A percentile compares a stretch with the other conserved stretches of the same genome.
phyloP scores from a whole-genome alignment of 2,113 vertebrate genomes.

The Pelodiscus sinensis region DNA sequence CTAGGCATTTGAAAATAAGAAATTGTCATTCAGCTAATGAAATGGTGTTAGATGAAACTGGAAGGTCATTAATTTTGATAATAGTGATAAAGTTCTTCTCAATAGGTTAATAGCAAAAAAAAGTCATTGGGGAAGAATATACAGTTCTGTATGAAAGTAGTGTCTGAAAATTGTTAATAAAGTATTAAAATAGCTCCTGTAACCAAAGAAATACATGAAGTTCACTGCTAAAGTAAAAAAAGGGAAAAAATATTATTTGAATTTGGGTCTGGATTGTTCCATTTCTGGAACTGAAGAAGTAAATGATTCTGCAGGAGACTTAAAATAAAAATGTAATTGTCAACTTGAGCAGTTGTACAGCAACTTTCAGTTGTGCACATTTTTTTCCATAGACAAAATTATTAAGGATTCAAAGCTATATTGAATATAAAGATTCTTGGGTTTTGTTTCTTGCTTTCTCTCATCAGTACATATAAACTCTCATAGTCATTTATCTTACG shows the following conservation, averaged over 20 bases:
- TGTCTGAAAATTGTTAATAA: neutral
- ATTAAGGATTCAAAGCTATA: neutral
- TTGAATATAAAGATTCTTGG: neutral
- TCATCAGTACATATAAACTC: neutral
- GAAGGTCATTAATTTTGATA: neutral
- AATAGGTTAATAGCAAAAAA: neutral
- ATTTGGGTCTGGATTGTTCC: neutral
- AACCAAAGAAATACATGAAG: neutral
- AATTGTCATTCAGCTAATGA: neutral
- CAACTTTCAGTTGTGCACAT: neutral
- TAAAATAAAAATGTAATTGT: neutral
- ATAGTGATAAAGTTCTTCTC: neutral
- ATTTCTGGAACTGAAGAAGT: neutral
- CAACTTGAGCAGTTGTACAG: neutral
- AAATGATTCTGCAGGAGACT: neutral
- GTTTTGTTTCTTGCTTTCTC: neutral
- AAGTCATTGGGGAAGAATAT: neutral
- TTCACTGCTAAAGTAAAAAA: neutral
- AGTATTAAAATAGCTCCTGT: neutral
- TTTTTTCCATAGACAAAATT: neutral
- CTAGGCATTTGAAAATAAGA: neutral
- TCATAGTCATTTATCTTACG: neutral
- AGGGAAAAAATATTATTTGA: neutral
- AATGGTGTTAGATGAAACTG: neutral
- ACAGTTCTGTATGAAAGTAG: neutral